phyloP scores from a whole-genome alignment of 2,888 invertebrate genomes.

The Agrotis exclamationis region DNA sequence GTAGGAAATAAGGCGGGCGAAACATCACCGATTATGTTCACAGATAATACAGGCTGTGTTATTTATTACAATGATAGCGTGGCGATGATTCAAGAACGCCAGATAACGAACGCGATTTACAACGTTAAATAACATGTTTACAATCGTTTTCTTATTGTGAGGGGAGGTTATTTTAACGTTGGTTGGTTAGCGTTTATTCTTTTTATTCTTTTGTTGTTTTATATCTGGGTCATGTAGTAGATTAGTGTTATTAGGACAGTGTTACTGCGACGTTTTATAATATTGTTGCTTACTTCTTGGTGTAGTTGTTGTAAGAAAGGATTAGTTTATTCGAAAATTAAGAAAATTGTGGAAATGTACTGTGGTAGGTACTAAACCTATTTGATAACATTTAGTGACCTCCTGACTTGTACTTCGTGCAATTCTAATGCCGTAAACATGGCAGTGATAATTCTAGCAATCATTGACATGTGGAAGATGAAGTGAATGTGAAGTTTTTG shows the following conservation, averaged over 20 bases:
- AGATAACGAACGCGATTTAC: constrained; percentile 85
- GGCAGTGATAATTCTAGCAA: too few relatives aligned
- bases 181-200: constrained; percentile 36
- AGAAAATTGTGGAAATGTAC: too few relatives aligned
- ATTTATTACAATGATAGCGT: constrained; percentile 86
- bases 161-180: constrained; percentile 44
- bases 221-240: constrained; percentile 33
- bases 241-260: constrained; percentile 33
- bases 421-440: too few relatives aligned
- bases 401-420: neutral
- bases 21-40: constrained; percentile 85
- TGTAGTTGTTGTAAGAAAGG: neutral
- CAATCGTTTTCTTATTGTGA: constrained; percentile 75
- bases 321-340: neutral
- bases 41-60: constrained; percentile 82
- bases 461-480: too few relatives aligned
- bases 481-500: too few relatives aligned
- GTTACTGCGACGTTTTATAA: neutral
- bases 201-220: constrained; percentile 48
- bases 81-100: constrained; percentile 87
- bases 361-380: too few relatives aligned
- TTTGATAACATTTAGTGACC: neutral
- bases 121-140: constrained; percentile 83
- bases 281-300: neutral
- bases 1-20: constrained; percentile 84